Percentiles rank a stretch among this genome's conserved stretches.
These are phyloP conservation scores for Ceuthmochares aereus DNA, from an alignment of 2,113 vertebrate species.

Conservation along the genomic window DNA sequence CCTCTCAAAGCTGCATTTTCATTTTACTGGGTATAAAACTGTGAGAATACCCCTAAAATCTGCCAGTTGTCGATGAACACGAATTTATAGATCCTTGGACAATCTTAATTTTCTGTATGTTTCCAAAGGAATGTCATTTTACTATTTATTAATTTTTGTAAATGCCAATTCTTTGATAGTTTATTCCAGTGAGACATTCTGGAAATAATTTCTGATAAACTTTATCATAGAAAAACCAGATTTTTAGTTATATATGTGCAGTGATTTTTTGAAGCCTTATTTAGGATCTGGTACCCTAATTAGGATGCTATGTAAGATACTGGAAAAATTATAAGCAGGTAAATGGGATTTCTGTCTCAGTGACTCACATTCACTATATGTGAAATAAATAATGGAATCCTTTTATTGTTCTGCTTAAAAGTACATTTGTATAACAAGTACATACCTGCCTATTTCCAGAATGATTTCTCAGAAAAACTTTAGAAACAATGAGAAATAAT, in stretches of 20 bases:
- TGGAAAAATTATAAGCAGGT: not conserved
- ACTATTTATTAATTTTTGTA: not conserved
- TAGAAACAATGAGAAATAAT: not conserved
- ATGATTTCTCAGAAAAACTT: not conserved
- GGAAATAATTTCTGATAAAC: not conserved
- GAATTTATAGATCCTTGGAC: not conserved
- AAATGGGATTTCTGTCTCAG: not conserved
- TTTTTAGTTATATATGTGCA: not conserved
- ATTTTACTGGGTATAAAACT: not conserved
- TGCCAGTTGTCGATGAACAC: not conserved
- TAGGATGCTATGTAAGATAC: not conserved
- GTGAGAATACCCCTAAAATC: not conserved
- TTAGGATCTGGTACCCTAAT: not conserved
- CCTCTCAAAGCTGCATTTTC: conserved; percentile 25
- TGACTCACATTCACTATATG: not conserved
- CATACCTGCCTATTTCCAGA: not conserved
- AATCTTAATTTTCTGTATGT: not conserved
- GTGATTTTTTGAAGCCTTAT: not conserved
- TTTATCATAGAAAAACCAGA: not conserved
- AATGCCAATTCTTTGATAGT: not conserved
- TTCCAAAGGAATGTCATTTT: not conserved
- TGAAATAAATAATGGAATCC: not conserved
- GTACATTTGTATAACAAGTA: not conserved
- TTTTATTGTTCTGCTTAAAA: not conserved
- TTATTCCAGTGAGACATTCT: not conserved